A percentile compares a stretch with the other conserved stretches of the same genome.
Evolutionary conservation across 2,888 invertebrate genomes (phyloP).

Genomic region (Anaspis maculata): DNA sequence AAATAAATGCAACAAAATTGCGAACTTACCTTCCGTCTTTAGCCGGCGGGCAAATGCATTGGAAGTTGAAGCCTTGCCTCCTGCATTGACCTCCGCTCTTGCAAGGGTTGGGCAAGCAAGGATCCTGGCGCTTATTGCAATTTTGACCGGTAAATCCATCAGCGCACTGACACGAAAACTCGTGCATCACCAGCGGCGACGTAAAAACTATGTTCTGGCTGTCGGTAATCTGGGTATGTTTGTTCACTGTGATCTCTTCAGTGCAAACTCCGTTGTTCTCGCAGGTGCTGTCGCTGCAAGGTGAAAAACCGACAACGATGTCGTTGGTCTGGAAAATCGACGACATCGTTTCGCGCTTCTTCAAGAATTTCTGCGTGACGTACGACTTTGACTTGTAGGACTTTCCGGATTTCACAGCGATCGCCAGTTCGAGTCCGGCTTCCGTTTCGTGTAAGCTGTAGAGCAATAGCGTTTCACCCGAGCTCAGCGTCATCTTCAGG

Average conservation of each 20-base stretch:
- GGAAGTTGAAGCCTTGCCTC: conserved; percentile 74
- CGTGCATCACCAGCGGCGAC: conserved; percentile 70
- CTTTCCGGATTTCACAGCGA: conserved; percentile 54
- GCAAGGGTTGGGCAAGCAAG: conserved; percentile 86
- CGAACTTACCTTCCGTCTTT: no score
- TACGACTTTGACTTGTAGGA: conserved; percentile 58
- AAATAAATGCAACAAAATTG: no score
- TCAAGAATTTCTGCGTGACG: conserved; percentile 55
- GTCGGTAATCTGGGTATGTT: conserved; percentile 66
- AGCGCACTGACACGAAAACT: conserved; percentile 71
- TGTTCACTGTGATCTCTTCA: conserved; percentile 59
- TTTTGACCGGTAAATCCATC: conserved; percentile 76
- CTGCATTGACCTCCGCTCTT: conserved; percentile 76
- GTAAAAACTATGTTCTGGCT: conserved; percentile 76
- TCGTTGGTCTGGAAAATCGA: conserved; percentile 54
- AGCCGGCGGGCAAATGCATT: conserved; percentile 69
- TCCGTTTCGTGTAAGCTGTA: conserved; percentile 67
- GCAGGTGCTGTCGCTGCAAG: conserved; percentile 65
- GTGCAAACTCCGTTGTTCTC: conserved; percentile 73
- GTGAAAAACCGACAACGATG: conserved; percentile 65
- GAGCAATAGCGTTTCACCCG: conserved; percentile 56
- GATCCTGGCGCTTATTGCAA: conserved; percentile 83
- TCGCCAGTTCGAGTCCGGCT: conserved; percentile 59
- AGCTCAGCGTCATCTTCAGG: conserved; percentile 57
- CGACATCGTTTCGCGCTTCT: conserved; percentile 56